Conservation (phyloP, 2,888 invertebrate genomes). For the Zygogramma bicolorata region DNA sequence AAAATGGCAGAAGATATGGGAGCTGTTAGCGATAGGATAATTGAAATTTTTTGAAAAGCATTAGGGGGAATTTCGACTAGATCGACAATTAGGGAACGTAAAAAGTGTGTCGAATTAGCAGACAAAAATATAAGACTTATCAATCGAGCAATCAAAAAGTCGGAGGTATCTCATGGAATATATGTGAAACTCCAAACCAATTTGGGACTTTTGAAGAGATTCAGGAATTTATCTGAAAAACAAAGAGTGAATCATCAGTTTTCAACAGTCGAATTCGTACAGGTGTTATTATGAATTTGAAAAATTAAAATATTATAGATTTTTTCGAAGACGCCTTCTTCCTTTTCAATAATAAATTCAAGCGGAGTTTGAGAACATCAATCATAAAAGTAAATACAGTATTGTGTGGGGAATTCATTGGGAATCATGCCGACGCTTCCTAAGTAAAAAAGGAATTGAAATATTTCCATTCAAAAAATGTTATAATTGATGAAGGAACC, state of each 20-base stretch:
- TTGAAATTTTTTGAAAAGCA: no score
- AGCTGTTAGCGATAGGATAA: no score
- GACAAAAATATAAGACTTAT: neutral
- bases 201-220: neutral
- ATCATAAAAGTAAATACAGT: neutral
- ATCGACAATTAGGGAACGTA: neutral
- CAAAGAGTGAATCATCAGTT: no score
- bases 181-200: neutral
- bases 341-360: neutral
- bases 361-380: neutral
- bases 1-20: no score
- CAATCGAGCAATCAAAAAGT: no score
- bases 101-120: neutral
- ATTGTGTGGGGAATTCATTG: neutral
- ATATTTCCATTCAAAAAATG: slow-evolving; percentile 44
- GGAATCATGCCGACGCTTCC: neutral
- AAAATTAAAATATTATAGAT: no score
- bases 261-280: no score
- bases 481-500: slow-evolving; percentile 39
- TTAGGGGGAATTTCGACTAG: neutral
- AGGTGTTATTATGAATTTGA: no score
- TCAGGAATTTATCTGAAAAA: no score
- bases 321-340: neutral
- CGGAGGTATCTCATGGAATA: neutral
- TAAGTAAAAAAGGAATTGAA: slow-evolving; percentile 40